Conservation (phyloP, 2,888 invertebrate species). For the Psococerastis gibbosa region DNA sequence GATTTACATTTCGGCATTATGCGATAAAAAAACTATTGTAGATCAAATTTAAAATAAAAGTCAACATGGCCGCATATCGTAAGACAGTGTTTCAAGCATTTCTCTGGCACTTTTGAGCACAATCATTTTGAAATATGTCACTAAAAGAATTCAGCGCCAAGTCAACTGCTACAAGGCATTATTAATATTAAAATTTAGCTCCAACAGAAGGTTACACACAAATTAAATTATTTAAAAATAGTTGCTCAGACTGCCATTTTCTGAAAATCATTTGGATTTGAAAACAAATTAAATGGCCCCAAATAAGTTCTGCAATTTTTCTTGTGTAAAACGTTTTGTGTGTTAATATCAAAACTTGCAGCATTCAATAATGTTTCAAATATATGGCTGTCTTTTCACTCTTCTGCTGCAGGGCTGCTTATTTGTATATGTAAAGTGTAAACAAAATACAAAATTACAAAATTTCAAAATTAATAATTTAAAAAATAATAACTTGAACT, state of each 20-base stretch:
- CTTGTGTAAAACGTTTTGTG: too few relatives aligned
- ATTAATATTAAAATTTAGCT: not conserved
- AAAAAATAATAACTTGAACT: too few relatives aligned
- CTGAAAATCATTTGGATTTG: not conserved
- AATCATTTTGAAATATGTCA: not conserved
- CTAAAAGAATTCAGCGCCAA: not conserved
- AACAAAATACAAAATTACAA: too few relatives aligned
- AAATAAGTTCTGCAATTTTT: too few relatives aligned
- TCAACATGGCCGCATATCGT: slow-evolving; percentile 38
- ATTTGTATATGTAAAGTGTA: too few relatives aligned
- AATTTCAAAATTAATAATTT: too few relatives aligned
- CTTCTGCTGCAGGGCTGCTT: too few relatives aligned
- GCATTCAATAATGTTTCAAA: too few relatives aligned
- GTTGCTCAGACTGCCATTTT: not conserved
- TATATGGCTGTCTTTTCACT: too few relatives aligned
- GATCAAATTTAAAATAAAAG: slow-evolving; percentile 26
- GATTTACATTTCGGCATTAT: slow-evolving; percentile 92
- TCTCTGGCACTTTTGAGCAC: not conserved
- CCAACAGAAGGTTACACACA: not conserved
- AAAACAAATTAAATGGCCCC: not conserved
- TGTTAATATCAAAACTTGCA: too few relatives aligned
- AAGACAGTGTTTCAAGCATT: not conserved
- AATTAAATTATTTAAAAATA: not conserved
- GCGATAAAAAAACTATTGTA: slow-evolving; percentile 19
- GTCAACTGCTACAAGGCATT: not conserved